Conservation (phyloP, 2,888 invertebrate species). For the Elgonia sp. region DNA sequence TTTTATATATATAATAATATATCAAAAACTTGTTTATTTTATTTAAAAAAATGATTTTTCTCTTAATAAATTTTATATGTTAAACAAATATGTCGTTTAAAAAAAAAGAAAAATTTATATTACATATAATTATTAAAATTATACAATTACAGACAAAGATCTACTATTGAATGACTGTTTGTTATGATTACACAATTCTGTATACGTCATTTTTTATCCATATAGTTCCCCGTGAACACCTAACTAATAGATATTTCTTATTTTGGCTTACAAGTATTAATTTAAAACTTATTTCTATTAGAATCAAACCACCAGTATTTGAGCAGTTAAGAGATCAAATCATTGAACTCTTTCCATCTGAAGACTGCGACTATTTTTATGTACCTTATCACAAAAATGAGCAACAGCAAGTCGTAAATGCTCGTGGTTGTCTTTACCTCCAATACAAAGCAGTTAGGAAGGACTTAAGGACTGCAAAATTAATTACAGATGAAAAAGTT, state of each 20-base stretch:
- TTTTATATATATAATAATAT: too few relatives aligned
- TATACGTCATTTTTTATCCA: neutral
- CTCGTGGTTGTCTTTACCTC: slow-evolving; percentile 18
- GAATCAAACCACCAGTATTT: slow-evolving; percentile 25
- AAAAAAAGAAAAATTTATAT: too few relatives aligned
- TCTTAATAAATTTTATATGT: too few relatives aligned
- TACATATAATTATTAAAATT: too few relatives aligned
- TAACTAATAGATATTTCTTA: neutral
- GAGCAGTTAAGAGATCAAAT: slow-evolving; percentile 5
- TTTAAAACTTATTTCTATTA: slow-evolving; percentile 15
- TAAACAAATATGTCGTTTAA: too few relatives aligned
- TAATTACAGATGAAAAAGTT: neutral
- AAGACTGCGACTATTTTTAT: slow-evolving; percentile 25
- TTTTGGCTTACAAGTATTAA: neutral
- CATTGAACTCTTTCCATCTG: slow-evolving; percentile 9
- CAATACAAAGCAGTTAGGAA: slow-evolving; percentile 24
- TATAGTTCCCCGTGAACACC: neutral
- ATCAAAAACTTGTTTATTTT: too few relatives aligned
- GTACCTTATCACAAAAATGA: neutral
- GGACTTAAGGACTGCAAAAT: slow-evolving; percentile 11
- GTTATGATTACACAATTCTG: too few relatives aligned
- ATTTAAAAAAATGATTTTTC: too few relatives aligned
- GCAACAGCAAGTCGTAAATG: neutral
- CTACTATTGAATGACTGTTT: too few relatives aligned
- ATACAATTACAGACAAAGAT: too few relatives aligned